Evolutionary conservation across 2,113 vertebrate species (phyloP), one percentile per base, ranked within the genome.

Genomic region (Podarcis raffonei): DNA sequence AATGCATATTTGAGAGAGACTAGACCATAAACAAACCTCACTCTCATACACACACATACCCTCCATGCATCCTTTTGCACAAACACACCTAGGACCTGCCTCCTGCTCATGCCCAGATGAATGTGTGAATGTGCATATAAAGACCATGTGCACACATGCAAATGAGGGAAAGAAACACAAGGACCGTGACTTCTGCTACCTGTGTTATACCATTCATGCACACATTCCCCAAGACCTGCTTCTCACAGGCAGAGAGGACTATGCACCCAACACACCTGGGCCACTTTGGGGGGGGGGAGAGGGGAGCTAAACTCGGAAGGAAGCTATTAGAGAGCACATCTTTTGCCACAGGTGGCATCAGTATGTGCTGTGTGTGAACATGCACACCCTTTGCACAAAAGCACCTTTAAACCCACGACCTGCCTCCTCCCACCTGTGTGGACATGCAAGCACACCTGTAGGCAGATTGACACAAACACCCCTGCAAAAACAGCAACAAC

Each of bases 271-370:
- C 77, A 57, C 48, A n/a, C 42, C 77, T 80, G n/a, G 27, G 77
- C 77, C 6, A n/a, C 23, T 30, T 20, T 25, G 5, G 32, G 3
- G 23, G 3, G 16, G 0, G 37, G 2, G 3, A 6, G 1, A 42
- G 42, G 23, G 65, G 25, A 27, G 25, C 66, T 69, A 11, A 69
- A 30, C 68, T 11, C 1, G 27, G 25, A 27, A 11, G 68, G 11
- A 11, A 27, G 42, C 42, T 48, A 27, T 30, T 13, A 11, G 68
- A 30, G 68, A 30, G 11, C 27, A 69, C 27, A 69, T 69, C 9
- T 27, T 62, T 62, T 62, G 59, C 25, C 68, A 69, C 27, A 11
- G 27, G 12, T 30, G 27, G 5, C 66, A 68, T 9, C 23, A 25
- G 66, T 27, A 68, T 27, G 23, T 9, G 23, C 66, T 68, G 23